Conservation (phyloP, 2,888 invertebrate species). For the Chironomus tentans region DNA sequence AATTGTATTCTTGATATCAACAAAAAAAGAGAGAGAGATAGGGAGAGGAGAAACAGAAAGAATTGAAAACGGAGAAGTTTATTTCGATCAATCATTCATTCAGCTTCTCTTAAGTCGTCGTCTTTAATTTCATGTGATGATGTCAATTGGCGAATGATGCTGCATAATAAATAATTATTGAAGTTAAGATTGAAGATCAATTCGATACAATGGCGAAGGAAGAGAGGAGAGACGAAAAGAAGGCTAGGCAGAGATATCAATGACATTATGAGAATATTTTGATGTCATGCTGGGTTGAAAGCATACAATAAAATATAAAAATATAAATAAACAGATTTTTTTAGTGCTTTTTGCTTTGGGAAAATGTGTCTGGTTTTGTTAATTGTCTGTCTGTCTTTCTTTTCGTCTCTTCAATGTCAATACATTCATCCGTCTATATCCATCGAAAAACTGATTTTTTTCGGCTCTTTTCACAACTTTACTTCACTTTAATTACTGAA, state of each 20-base stretch:
- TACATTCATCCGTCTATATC: too few species aligned
- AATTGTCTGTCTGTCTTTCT: too few species aligned
- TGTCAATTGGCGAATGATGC: conserved; percentile 6
- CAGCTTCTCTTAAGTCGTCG: background rate
- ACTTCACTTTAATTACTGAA: too few species aligned
- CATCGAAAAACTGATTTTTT: too few species aligned
- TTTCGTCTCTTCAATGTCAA: too few species aligned
- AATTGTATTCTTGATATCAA: too few species aligned
- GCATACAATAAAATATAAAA: background rate
- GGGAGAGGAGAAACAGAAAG: background rate
- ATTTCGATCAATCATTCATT: background rate
- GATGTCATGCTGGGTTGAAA: background rate
- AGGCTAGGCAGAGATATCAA: background rate
- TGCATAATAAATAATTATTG: conserved; percentile 6
- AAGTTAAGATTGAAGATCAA: background rate
- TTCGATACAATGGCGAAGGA: background rate
- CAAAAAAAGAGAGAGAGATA: background rate
- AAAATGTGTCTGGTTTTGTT: too few species aligned
- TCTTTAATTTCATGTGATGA: background rate
- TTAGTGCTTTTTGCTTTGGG: too few species aligned
- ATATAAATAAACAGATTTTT: too few species aligned
- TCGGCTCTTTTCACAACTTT: too few species aligned
- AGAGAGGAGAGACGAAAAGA: background rate
- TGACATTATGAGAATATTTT: conserved; percentile 4
- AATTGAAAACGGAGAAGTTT: background rate